These are phyloP conservation scores for Microchrysa polita DNA, from an alignment of 2,888 invertebrate species.

Conservation along the genomic window DNA sequence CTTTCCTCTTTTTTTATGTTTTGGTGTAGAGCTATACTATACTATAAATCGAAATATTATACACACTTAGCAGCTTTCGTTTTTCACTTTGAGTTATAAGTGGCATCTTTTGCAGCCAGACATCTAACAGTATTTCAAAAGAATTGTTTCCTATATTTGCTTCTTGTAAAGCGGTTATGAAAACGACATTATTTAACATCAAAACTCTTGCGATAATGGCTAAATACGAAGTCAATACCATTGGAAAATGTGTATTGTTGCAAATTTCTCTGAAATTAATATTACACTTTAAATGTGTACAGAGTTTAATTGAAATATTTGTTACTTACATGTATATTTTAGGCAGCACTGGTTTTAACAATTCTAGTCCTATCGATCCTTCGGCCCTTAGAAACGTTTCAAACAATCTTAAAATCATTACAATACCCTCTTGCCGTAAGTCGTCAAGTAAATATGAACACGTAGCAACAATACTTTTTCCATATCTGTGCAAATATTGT, in stretches of 20 bases:
- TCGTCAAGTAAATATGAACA: conserved; percentile 80
- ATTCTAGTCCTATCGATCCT: conserved; percentile 76
- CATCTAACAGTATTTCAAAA: conserved; percentile 75
- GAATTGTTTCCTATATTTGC: conserved; percentile 72
- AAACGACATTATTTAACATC: conserved; percentile 73
- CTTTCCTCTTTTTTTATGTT: too few species aligned
- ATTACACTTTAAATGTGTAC: neutral
- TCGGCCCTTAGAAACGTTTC: conserved; percentile 80
- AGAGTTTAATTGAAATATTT: neutral
- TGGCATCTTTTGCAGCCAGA: conserved; percentile 84
- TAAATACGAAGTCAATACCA: conserved; percentile 81
- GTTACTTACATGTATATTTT: conserved; percentile 69
- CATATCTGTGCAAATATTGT: conserved; percentile 78
- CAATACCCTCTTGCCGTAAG: conserved; percentile 77
- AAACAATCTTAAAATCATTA: conserved; percentile 77
- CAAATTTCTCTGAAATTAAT: conserved; percentile 69
- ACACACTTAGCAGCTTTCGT: conserved; percentile 81
- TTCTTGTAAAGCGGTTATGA: conserved; percentile 66
- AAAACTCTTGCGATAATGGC: conserved; percentile 82
- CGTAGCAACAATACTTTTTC: conserved; percentile 74
- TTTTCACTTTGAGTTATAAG: conserved; percentile 81
- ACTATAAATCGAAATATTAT: too few species aligned
- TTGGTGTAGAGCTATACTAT: conserved; percentile 53
- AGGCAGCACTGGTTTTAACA: conserved; percentile 72
- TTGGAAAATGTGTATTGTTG: conserved; percentile 75